phyloP scores from a whole-genome alignment of 2,113 vertebrate species.

The Irena cyanogastra region DNA sequence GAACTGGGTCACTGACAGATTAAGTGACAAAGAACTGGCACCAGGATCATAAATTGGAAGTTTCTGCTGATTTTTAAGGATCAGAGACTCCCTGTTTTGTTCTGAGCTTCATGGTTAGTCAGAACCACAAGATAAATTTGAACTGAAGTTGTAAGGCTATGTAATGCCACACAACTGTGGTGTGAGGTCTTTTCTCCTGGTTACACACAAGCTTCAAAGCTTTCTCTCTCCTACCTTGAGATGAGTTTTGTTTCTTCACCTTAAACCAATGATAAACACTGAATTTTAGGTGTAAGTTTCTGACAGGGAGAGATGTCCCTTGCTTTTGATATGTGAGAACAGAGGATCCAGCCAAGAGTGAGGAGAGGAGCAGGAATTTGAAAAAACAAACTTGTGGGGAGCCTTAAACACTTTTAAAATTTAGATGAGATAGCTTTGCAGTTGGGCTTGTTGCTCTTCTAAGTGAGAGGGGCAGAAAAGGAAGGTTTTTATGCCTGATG shows the following conservation, averaged over 20 bases:
- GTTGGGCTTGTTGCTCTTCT: neutral
- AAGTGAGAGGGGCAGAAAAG: neutral
- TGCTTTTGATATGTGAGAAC: neutral
- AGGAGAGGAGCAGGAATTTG: neutral
- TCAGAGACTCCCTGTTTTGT: neutral
- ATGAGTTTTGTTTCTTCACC: neutral
- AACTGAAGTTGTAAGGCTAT: neutral
- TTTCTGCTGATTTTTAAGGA: neutral
- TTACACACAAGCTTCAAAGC: neutral
- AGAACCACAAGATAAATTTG: neutral
- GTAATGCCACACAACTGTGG: neutral
- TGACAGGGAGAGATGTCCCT: neutral
- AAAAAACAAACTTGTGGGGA: neutral
- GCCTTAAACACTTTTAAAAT: neutral
- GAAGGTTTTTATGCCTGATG: fast-evolving
- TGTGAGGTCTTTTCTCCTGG: neutral
- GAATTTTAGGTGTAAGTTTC: neutral
- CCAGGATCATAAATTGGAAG: neutral
- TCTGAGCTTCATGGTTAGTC: neutral
- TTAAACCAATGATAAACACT: neutral
- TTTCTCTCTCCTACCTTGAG: neutral
- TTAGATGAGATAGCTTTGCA: neutral
- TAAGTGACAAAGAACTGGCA: neutral
- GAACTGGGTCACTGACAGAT: neutral
- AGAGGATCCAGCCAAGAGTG: neutral